Conservation (phyloP, 2,797 vertebrate species). For the Rhynchotus rufescens region DNA sequence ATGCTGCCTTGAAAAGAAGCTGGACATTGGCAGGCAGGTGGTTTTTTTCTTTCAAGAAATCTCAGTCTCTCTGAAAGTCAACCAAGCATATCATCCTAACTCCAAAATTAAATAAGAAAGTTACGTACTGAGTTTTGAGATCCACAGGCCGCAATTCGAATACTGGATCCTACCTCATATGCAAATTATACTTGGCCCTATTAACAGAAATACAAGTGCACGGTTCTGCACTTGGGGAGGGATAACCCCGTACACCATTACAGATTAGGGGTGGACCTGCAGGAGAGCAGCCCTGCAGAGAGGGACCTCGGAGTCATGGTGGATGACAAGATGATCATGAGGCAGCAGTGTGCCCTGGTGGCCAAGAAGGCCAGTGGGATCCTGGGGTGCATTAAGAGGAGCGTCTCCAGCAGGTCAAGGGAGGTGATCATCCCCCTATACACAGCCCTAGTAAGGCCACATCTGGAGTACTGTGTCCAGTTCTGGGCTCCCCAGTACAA, state of each 20-base stretch:
- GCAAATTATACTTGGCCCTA: neutral
- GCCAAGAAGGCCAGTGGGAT: neutral
- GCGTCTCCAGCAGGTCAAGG: no score
- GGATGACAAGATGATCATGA: neutral
- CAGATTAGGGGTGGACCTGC: no score
- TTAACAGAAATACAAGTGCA: constrained; percentile 3
- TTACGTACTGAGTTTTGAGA: neutral
- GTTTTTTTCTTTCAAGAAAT: neutral
- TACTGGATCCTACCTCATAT: neutral
- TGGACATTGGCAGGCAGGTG: neutral
- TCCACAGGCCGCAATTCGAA: neutral
- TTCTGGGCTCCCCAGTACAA: no score
- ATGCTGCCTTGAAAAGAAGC: neutral
- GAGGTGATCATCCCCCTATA: no score
- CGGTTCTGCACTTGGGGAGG: no score
- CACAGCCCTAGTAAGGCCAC: no score
- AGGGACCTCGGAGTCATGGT: no score
- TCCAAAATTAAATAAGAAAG: neutral
- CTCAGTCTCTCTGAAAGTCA: neutral
- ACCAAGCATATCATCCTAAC: neutral
- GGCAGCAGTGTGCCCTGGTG: neutral
- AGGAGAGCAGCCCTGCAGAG: no score
- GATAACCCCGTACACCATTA: no score
- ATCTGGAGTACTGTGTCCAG: no score
- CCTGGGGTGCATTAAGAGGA: no score